phyloP scores from a whole-genome alignment of 2,888 invertebrate species.

The Troilus luridus region DNA sequence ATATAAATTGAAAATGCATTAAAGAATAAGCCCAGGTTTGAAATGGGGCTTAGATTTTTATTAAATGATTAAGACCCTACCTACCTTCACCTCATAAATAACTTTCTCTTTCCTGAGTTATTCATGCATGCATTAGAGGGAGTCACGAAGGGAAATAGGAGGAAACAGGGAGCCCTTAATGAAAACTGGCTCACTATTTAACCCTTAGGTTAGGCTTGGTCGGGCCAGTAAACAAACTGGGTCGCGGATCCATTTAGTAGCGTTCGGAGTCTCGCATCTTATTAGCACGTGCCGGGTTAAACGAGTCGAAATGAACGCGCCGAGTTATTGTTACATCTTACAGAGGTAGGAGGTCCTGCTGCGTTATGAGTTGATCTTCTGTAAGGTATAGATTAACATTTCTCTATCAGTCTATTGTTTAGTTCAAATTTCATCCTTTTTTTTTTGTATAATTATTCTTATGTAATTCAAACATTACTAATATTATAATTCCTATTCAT shows the following conservation, averaged over 20 bases:
- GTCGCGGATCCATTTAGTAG: background rate
- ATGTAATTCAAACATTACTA: too few species aligned
- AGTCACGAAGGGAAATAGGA: background rate
- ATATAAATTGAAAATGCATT: background rate
- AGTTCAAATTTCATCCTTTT: too few species aligned
- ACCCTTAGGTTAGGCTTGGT: background rate
- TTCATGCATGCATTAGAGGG: background rate
- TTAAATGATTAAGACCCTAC: background rate
- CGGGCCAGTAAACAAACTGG: background rate
- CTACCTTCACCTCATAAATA: background rate
- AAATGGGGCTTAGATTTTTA: background rate
- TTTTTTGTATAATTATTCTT: too few species aligned
- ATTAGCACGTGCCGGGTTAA: background rate
- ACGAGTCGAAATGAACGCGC: background rate
- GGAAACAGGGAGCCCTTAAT: background rate
- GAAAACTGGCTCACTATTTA: constrained; percentile 12
- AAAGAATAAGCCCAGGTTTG: background rate
- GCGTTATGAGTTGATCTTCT: background rate
- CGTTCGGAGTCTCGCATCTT: background rate
- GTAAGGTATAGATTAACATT: background rate
- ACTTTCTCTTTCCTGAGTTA: background rate
- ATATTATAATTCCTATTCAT: too few species aligned
- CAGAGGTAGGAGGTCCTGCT: background rate
- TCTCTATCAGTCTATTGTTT: background rate
- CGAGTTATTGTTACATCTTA: background rate